A percentile compares a stretch with the other conserved stretches of the same genome.
Evolutionary conservation across 2,888 invertebrate species (phyloP).

Genomic region (Morinoia aosen): DNA sequence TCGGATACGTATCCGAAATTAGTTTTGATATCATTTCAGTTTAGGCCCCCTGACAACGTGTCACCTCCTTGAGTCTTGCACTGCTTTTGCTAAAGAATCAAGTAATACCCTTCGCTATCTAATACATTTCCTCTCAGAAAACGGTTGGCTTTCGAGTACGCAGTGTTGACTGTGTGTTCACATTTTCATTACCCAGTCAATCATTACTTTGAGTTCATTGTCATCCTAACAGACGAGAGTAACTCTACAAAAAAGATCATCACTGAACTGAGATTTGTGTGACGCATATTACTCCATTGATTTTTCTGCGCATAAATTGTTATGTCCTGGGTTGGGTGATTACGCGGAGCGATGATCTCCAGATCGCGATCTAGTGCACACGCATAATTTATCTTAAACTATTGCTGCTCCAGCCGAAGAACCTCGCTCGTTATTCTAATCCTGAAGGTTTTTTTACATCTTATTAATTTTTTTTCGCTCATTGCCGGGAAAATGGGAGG

Average conservation of each 20-base stretch:
- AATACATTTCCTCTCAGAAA: too few species aligned
- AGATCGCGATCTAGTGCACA: background rate
- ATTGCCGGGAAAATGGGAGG: background rate
- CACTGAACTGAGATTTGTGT: background rate
- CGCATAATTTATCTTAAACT: background rate
- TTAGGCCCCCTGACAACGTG: too few species aligned
- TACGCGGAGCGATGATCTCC: background rate
- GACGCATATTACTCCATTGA: background rate
- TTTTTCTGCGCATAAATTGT: background rate
- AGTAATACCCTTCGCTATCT: too few species aligned
- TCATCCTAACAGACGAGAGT: too few species aligned
- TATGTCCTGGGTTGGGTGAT: background rate
- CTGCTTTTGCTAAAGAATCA: too few species aligned
- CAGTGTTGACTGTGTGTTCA: too few species aligned
- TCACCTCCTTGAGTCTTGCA: too few species aligned
- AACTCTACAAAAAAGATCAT: background rate
- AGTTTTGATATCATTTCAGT: too few species aligned
- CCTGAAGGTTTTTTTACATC: background rate
- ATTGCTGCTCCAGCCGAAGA: background rate
- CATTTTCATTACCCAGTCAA: too few species aligned
- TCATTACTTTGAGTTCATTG: too few species aligned
- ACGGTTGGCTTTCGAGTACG: too few species aligned
- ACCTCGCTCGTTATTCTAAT: constrained; percentile 17
- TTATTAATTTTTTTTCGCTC: constrained; percentile 14
- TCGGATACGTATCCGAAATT: too few species aligned